Percentiles rank a stretch among this genome's conserved stretches.
Evolutionary conservation across 2,888 invertebrate genomes (phyloP).

Genomic region (Salticus scenicus): DNA sequence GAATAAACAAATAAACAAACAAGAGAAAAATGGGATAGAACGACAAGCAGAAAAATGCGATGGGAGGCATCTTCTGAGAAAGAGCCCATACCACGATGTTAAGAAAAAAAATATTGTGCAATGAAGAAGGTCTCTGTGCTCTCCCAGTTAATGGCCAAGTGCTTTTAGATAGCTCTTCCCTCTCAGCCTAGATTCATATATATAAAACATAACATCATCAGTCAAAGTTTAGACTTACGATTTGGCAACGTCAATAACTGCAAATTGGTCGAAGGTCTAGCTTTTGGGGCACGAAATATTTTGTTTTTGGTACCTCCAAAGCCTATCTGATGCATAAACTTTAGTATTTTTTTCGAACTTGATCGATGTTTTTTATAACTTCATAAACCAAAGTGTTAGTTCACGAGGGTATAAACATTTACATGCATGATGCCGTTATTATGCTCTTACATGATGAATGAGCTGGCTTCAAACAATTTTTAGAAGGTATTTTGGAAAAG

Average conservation of each 20-base stretch:
- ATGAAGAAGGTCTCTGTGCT: background rate
- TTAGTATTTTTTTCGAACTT: background rate
- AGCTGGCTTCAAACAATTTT: no score
- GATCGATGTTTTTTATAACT: background rate
- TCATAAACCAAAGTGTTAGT: background rate
- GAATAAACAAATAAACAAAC: conserved; percentile 11
- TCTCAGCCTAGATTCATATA: conserved; percentile 36
- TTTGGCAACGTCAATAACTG: conserved; percentile 50
- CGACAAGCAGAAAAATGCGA: conserved; percentile 17
- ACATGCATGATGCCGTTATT: background rate
- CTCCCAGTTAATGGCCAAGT: conserved; percentile 58
- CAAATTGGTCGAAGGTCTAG: conserved; percentile 38
- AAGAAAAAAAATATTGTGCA: background rate
- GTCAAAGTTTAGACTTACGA: conserved; percentile 49
- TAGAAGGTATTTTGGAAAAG: no score
- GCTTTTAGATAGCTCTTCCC: conserved; percentile 51
- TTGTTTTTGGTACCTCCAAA: background rate
- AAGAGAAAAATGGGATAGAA: background rate
- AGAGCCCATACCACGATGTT: conserved; percentile 28
- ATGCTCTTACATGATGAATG: background rate
- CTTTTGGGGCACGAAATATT: background rate
- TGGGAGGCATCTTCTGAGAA: conserved; percentile 41
- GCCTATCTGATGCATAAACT: background rate
- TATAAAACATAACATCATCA: conserved; percentile 57
- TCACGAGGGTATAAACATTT: background rate